Evolutionary conservation across 2,113 vertebrate species (phyloP).

Genomic region (cattle (Bos taurus)): ARS-UCD2.0 NC_037346.1:51623001-51623500

Average conservation of each 20-base stretch:
- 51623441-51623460: background rate
- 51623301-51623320: background rate
- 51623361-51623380: background rate
- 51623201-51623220: background rate
- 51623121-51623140: background rate
- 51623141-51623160: background rate
- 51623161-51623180: background rate
- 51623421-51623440: background rate
- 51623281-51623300: background rate
- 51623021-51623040: background rate
- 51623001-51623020: fast-evolving
- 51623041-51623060: background rate
- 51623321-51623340: background rate
- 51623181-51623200: background rate
- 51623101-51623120: background rate
- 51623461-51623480: background rate
- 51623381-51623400: background rate
- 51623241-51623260: background rate
- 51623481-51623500: background rate
- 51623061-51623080: background rate
- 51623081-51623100: background rate
- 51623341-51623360: no score
- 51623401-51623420: background rate
- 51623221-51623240: no score
- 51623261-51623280: background rate